A percentile compares a stretch with the other conserved stretches of the same genome.
Evolutionary conservation across 2,888 invertebrate genomes (phyloP).

Genomic region (Dryocosmus kuriphilus): DNA sequence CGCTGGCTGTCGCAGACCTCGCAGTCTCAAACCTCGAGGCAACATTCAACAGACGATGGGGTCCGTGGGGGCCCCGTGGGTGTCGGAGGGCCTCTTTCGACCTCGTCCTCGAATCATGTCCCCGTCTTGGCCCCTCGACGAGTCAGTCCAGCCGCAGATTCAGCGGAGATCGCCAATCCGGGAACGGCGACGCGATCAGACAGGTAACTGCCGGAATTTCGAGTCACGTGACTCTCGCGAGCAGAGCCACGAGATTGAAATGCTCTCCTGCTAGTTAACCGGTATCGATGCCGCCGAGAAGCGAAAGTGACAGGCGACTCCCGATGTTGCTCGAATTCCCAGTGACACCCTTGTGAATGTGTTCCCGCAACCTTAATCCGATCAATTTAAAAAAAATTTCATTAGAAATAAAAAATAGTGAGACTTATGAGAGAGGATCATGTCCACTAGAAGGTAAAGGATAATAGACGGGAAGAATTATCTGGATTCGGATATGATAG

Average conservation of each 20-base stretch:
- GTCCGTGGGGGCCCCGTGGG: constrained; percentile 69
- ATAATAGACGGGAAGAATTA: not conserved
- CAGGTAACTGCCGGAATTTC: constrained; percentile 65
- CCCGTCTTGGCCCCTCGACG: constrained; percentile 72
- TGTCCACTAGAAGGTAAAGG: constrained; percentile 4
- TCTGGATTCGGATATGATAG: not conserved
- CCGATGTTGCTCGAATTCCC: not conserved
- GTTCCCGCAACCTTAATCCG: not conserved
- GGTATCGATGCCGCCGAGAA: constrained; percentile 6
- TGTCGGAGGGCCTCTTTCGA: constrained; percentile 76
- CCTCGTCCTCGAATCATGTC: constrained; percentile 69
- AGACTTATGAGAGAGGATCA: not conserved
- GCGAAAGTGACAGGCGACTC: constrained; percentile 22
- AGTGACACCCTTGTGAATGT: constrained; percentile 34
- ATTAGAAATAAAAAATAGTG: too few relatives aligned
- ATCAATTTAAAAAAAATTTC: not conserved
- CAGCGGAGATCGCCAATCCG: constrained; percentile 71
- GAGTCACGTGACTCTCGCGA: constrained; percentile 19
- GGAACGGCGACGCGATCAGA: constrained; percentile 65
- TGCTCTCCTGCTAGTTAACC: constrained; percentile 13
- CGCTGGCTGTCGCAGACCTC: constrained; percentile 72
- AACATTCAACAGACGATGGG: constrained; percentile 69
- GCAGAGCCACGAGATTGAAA: constrained; percentile 2
- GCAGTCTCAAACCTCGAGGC: constrained; percentile 67
- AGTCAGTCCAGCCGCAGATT: constrained; percentile 78